Conservation (phyloP, 2,113 vertebrate species). For the Stigmatopora argus region DNA sequence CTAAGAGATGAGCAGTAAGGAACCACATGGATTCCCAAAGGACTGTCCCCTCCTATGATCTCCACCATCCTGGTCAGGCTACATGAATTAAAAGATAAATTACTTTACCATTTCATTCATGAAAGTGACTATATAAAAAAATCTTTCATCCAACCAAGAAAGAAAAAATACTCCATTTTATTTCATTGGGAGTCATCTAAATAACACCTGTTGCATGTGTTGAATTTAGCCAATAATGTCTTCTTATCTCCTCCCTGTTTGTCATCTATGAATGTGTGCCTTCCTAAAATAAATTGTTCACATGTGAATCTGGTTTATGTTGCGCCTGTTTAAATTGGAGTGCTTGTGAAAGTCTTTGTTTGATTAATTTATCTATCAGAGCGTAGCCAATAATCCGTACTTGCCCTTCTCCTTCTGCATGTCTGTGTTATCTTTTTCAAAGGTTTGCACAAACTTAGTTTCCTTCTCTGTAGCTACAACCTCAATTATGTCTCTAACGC, state of each 20-base stretch:
- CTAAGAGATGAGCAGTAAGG: constrained; percentile 93
- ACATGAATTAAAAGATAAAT: constrained; percentile 32
- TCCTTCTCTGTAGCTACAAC: constrained; percentile 28
- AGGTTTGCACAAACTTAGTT: constrained; percentile 48
- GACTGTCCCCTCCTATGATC: constrained; percentile 87
- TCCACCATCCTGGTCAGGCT: constrained; percentile 85
- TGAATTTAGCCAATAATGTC: constrained; percentile 9
- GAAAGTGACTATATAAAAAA: constrained; percentile 43
- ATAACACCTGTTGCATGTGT: constrained; percentile 12
- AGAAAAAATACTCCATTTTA: constrained; percentile 12
- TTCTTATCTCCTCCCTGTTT: constrained; percentile 33
- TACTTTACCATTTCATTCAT: constrained; percentile 15
- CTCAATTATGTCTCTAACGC: neutral
- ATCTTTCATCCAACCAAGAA: constrained; percentile 32
- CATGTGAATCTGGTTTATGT: constrained; percentile 49
- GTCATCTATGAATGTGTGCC: constrained; percentile 21
- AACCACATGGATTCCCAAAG: constrained; percentile 92
- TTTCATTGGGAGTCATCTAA: constrained; percentile 39
- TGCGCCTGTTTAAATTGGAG: constrained; percentile 47
- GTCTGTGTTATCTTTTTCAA: constrained; percentile 22
- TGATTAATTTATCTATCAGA: constrained; percentile 66
- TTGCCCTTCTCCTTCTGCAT: constrained; percentile 57
- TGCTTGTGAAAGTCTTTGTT: constrained; percentile 52
- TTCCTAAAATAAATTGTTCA: constrained; percentile 36
- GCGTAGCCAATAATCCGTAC: constrained; percentile 64